Percentiles rank a stretch among this genome's conserved stretches.
Conservation (phyloP, 2,797 vertebrate species). For the Channallabes apus region DNA sequence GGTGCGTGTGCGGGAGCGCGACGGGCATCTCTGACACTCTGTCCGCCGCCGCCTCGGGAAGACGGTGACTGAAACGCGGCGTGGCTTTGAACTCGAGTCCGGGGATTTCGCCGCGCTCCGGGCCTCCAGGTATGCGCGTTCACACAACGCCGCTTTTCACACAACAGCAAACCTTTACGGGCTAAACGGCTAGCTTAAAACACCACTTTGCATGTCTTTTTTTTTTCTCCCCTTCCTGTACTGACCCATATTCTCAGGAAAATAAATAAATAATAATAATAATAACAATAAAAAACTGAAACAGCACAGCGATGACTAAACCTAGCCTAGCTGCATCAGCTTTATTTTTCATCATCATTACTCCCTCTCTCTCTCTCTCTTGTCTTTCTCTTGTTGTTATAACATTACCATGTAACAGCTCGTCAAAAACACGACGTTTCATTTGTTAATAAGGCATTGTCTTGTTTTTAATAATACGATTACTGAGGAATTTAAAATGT, state of each 20-base stretch:
- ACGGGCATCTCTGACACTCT: slow-evolving; percentile 68
- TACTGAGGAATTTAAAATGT: background rate
- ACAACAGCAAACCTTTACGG: background rate
- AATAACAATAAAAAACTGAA: background rate
- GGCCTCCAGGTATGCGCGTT: slow-evolving; percentile 70
- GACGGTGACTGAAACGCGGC: slow-evolving; percentile 69
- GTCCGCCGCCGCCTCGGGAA: slow-evolving; percentile 68
- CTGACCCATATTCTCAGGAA: too few species aligned
- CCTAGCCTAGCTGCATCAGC: slow-evolving; percentile 54
- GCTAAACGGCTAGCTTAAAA: background rate
- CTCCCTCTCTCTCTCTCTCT: background rate
- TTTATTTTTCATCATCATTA: slow-evolving; percentile 25
- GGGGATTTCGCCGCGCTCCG: slow-evolving; percentile 71
- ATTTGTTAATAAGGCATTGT: background rate
- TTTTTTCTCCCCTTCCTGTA: too few species aligned
- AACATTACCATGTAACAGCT: background rate
- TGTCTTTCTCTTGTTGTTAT: background rate
- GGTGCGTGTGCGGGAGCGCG: slow-evolving; percentile 68
- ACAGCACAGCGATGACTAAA: background rate
- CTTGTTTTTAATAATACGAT: background rate
- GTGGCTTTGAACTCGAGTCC: slow-evolving; percentile 73
- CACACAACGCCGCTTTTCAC: slow-evolving; percentile 19
- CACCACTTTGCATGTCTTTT: too few species aligned
- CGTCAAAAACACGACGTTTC: too few species aligned
- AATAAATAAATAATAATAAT: too few species aligned